Evolutionary conservation across 2,113 vertebrate genomes (phyloP).

Genomic region (Excalfactoria chinensis): DNA sequence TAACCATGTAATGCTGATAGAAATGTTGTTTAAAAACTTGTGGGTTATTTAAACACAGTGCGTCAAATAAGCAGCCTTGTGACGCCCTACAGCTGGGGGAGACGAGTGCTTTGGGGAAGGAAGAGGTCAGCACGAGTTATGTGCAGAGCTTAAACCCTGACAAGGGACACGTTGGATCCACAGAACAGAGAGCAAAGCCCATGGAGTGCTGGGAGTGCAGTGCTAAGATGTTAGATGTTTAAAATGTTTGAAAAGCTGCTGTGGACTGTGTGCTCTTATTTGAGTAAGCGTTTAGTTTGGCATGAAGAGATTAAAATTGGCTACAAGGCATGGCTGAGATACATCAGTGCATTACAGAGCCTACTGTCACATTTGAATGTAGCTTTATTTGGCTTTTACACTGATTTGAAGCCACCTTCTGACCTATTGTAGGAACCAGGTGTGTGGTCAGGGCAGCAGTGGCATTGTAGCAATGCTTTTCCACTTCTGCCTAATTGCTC

Average conservation of each 20-base stretch:
- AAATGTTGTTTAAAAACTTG: conserved; percentile 66
- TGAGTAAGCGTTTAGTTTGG: background rate
- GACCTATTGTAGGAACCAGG: background rate
- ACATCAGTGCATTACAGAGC: background rate
- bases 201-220: background rate
- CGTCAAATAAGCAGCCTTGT: conserved; percentile 45
- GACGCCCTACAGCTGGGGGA: conserved; percentile 28
- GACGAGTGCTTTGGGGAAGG: background rate
- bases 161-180: background rate
- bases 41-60: conserved; percentile 54
- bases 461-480: background rate
- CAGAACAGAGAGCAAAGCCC: background rate
- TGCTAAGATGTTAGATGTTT: background rate
- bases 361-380: background rate
- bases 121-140: conserved; percentile 37
- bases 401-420: background rate
- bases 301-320: background rate
- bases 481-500: background rate
- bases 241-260: background rate
- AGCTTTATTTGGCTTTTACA: conserved; percentile 3
- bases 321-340: background rate
- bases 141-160: conserved; percentile 31
- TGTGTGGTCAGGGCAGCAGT: background rate
- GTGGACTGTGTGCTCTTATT: background rate
- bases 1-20: conserved; percentile 24